phyloP scores from a whole-genome alignment of 2,113 vertebrate species.

The Tachuris rubrigastra region DNA sequence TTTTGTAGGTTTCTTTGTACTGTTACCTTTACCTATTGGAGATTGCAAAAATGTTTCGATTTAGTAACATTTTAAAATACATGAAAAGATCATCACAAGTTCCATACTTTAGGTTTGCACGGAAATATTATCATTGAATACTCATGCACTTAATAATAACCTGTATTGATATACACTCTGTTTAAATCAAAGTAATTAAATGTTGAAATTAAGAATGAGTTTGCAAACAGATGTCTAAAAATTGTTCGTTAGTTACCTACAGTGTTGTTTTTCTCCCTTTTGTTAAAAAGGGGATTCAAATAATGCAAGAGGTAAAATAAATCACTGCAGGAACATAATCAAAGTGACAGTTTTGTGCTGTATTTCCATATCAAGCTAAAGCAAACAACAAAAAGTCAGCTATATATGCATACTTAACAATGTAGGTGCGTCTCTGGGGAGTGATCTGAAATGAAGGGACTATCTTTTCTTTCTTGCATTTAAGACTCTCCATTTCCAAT shows the following conservation, averaged over 20 bases:
- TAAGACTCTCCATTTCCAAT: conserved; percentile 6
- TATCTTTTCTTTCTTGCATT: not conserved
- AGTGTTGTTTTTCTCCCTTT: not conserved
- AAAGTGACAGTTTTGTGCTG: conserved; percentile 35
- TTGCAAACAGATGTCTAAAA: conserved; percentile 15
- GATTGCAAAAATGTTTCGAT: not conserved
- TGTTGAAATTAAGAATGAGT: not conserved
- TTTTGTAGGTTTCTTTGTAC: not conserved
- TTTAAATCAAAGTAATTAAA: conserved; percentile 4
- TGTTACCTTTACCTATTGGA: not conserved
- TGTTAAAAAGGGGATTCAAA: not conserved
- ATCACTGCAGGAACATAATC: not conserved
- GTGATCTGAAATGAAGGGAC: conserved; percentile 28
- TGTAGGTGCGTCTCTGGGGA: not conserved
- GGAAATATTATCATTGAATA: not conserved
- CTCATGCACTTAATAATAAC: not conserved
- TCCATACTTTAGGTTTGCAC: not conserved
- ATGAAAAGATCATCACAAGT: not conserved
- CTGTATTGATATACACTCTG: not conserved
- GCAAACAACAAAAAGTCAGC: conserved; percentile 9
- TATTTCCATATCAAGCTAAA: conserved; percentile 59
- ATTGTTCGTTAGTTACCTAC: not conserved
- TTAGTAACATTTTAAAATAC: not conserved
- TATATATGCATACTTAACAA: conserved; percentile 16
- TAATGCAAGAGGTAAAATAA: conserved; percentile 22